These are phyloP conservation scores for Cheilosia vernalis DNA, from an alignment of 2,888 invertebrate species.

Conservation along the genomic window DNA sequence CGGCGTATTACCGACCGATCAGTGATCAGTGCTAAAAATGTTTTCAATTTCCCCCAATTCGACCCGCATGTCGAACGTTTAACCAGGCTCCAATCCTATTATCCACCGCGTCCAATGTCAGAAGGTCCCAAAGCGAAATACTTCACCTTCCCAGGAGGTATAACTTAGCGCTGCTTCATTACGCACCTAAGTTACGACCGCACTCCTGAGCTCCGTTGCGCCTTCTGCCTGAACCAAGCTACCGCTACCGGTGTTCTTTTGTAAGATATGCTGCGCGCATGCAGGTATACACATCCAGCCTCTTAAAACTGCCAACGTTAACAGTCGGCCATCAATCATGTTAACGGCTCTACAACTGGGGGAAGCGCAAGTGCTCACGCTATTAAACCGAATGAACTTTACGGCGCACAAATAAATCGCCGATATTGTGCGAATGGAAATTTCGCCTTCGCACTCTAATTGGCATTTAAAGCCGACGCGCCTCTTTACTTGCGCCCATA, in stretches of 20 bases:
- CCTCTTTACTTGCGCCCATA: slow-evolving; percentile 4
- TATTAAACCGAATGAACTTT: slow-evolving; percentile 60
- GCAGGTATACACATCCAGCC: background rate
- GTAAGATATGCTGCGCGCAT: background rate
- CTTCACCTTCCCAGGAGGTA: slow-evolving; percentile 14
- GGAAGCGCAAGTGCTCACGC: slow-evolving; percentile 25
- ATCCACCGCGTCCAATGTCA: slow-evolving; percentile 1
- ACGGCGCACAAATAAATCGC: slow-evolving; percentile 45
- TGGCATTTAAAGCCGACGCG: slow-evolving; percentile 47
- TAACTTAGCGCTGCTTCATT: slow-evolving; percentile 56
- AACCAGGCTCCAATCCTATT: background rate
- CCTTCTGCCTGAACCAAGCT: too few relatives aligned
- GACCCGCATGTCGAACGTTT: slow-evolving; percentile 27
- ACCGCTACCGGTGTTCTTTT: slow-evolving; percentile 1
- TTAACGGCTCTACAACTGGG: slow-evolving; percentile 47
- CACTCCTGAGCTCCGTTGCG: background rate
- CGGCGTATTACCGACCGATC: too few relatives aligned
- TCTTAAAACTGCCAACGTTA: slow-evolving; percentile 1
- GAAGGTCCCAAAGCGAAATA: background rate
- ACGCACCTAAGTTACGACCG: slow-evolving; percentile 59
- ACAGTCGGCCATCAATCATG: slow-evolving; percentile 65
- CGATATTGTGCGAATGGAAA: slow-evolving; percentile 64
- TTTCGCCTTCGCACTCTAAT: slow-evolving; percentile 45
- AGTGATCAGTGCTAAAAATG: too few relatives aligned
- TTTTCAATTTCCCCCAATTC: slow-evolving; percentile 38